phyloP scores from a whole-genome alignment of 2,113 vertebrate species.

The Poeciliopsis prolifica region DNA sequence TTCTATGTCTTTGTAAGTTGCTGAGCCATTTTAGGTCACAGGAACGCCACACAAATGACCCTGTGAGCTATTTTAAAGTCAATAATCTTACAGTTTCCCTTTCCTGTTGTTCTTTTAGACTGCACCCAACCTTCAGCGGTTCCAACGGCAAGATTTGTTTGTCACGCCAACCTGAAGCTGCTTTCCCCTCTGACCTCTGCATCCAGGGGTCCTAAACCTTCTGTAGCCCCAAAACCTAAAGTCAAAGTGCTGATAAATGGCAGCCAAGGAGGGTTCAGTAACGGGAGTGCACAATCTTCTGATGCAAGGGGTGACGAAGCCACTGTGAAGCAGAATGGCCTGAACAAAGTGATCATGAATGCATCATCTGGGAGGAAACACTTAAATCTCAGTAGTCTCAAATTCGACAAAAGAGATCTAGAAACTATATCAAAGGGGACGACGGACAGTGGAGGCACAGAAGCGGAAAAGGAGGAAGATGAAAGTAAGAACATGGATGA shows the following conservation, averaged over 20 bases:
- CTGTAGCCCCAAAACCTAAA: conserved; percentile 91
- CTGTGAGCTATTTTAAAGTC: conserved; percentile 72
- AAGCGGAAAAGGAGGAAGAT: conserved; percentile 22
- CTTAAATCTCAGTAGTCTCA: conserved; percentile 38
- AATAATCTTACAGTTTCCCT: conserved; percentile 76
- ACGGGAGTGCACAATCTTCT: conserved; percentile 69
- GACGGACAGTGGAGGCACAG: conserved; percentile 45
- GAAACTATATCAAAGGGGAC: conserved; percentile 35
- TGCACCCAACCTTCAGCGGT: conserved; percentile 88
- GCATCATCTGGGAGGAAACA: conserved; percentile 38
- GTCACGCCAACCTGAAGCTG: conserved; percentile 78
- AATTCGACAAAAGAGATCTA: conserved; percentile 25
- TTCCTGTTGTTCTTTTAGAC: conserved; percentile 83
- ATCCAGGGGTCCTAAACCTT: conserved; percentile 88
- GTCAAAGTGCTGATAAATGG: conserved; percentile 77
- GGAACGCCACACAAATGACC: conserved; percentile 62
- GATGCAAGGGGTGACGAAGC: conserved; percentile 68
- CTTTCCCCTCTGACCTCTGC: conserved; percentile 79
- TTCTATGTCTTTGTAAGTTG: conserved; percentile 13
- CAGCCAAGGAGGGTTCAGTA: conserved; percentile 77
- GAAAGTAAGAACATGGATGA: conserved; percentile 60
- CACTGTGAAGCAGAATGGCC: conserved; percentile 58
- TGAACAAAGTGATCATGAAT: conserved; percentile 42
- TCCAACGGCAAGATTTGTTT: conserved; percentile 86
- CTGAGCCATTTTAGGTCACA: conserved; percentile 48